These are phyloP conservation scores for Apis dorsata DNA, from an alignment of 1,140 invertebrate species.

Conservation along the genomic window DNA sequence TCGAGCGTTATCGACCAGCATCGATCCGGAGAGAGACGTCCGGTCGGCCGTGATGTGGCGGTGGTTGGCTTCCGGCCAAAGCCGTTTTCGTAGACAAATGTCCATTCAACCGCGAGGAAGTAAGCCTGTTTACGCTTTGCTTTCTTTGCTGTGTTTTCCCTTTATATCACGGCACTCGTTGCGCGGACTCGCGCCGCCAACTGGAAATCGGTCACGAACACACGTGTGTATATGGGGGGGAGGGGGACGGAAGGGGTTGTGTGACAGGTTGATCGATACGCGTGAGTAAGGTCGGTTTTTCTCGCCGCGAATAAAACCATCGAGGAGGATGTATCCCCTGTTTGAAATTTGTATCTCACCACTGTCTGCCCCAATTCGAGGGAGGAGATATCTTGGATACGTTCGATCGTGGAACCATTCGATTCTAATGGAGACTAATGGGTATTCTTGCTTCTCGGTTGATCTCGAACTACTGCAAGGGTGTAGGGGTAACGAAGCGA, in stretches of 20 bases:
- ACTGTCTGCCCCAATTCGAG: background rate
- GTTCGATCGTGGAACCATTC: background rate
- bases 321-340: too few species aligned
- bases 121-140: constrained; percentile 63
- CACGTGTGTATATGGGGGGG: background rate
- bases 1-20: constrained; percentile 54
- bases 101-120: constrained; percentile 58
- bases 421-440: constrained; percentile 9
- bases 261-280: constrained; percentile 26
- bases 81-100: constrained; percentile 66
- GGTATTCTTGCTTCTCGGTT: background rate
- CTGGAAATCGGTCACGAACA: constrained; percentile 55
- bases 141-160: constrained; percentile 51
- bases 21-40: constrained; percentile 46
- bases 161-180: constrained; percentile 37
- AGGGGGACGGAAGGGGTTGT: background rate
- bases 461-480: too few species aligned
- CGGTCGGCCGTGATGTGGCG: constrained; percentile 61
- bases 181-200: background rate
- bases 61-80: constrained; percentile 56
- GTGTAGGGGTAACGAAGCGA: background rate
- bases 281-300: constrained; percentile 23
- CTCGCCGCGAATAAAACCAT: constrained; percentile 5
- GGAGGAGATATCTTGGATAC: background rate
- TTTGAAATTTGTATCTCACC: background rate